Conservation (phyloP, 2,113 vertebrate genomes). For the Spermophilus dauricus region DNA sequence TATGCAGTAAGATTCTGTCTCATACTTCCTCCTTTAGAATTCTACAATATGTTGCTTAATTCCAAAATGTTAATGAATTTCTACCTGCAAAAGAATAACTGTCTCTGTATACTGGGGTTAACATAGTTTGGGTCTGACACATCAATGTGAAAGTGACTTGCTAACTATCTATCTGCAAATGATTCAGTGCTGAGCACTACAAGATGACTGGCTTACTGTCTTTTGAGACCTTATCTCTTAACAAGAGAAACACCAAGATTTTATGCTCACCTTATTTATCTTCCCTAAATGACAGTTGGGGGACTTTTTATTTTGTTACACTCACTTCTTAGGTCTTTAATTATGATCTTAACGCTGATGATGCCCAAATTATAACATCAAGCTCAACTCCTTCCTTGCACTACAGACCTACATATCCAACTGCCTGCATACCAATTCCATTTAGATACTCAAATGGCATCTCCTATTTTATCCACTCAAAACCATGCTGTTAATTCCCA, state of each 20-base stretch:
- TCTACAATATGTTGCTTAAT: not conserved
- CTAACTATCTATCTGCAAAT: not conserved
- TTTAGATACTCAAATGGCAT: not conserved
- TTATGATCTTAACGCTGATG: not conserved
- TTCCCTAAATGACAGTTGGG: not conserved
- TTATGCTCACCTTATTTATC: not conserved
- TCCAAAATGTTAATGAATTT: conserved; percentile 4
- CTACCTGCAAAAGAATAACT: not conserved
- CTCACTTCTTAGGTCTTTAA: not conserved
- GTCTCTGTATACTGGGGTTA: not conserved
- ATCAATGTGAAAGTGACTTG: not conserved
- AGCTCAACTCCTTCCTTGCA: not conserved
- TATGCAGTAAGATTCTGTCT: not conserved
- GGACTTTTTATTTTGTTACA: not conserved
- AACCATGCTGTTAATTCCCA: not conserved
- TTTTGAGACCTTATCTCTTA: not conserved
- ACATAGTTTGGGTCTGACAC: not conserved
- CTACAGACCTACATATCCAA: not conserved
- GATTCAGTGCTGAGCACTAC: not conserved
- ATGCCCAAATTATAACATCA: not conserved
- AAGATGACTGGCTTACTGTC: not conserved
- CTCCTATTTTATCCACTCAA: not conserved
- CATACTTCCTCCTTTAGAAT: not conserved
- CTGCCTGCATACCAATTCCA: not conserved
- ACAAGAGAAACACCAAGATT: conserved; percentile 6